Base-by-base conservation (phyloP, 2,888 invertebrate genomes). In the Drosophila atroscutellata region DNA sequence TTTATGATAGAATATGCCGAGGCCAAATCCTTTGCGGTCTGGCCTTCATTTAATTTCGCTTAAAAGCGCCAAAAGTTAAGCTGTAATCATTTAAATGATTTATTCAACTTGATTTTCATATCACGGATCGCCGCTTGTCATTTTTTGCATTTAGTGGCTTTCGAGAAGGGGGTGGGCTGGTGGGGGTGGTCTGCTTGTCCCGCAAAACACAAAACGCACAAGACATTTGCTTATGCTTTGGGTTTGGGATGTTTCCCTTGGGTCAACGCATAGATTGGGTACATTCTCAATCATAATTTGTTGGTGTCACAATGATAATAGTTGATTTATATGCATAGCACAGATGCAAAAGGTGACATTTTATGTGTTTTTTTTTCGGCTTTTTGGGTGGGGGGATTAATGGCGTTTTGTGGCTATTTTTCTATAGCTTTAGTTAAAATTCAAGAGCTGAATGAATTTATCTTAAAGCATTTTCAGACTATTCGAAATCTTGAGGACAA, bases 291-390 rank as follows among this genome's bases (percentile, higher is more conserved):
- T 86, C 90, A 86, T 90, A 90, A 86, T 86, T 86, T 86, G 89
- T 87, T 90, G 87, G 81, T 90, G 86, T 90, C 90, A 87, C 89
- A 89, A 82, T 84, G 90, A 90, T 86, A 89, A 89, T 90, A 77
- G 69, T 79, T 81, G 84, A 86, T 86, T 89, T 86, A 86, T 90
- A 84, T 86, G 84, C 89, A 75, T 67, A 72, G 77, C 68, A 70
- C 56, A 30, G 20, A 55, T n/a, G 64, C 68, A 51, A 71, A 80
- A 89, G 89, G 88, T 87, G 70, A 76, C 74, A 71, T 80, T 86
- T 67, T 54, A 70, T 84, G 69, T 63, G 61, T 64, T 55, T 67
- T 66, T 65, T 64, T 57, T 52, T 55, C 20, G 0, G 8, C 0
- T 24, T 3, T 58, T n/a, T n/a, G 3, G 2, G 1, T n/a, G 5